Base-by-base conservation (phyloP, 1,140 invertebrate species). In the Drosophila rufa region DNA sequence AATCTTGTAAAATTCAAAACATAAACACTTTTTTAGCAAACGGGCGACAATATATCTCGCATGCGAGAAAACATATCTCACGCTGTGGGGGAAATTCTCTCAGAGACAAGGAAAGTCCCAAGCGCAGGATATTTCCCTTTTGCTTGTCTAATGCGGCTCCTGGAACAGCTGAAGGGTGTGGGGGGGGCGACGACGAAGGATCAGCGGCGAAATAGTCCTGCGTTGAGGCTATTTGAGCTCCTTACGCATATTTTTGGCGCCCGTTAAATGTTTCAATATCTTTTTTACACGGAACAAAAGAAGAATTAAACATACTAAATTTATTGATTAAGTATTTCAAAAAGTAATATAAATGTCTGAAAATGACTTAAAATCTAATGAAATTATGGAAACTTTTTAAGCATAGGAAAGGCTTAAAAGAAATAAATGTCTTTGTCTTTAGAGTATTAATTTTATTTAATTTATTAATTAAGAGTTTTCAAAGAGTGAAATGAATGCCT, bases 221-320 rank as follows among this genome's bases (percentile, higher is more conserved):
- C 17, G 51, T 42, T 27, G 62, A 45, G 40, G 51, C 17, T 61
- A 15, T 47, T 71, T 48, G 30, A 57, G 59, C 55, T 60, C 62
- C 62, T 75, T 48, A 79, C 76, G 83, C 76, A 82, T 64, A 60
- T 80, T 77, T 75, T 82, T 66, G 81, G 77, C 77, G 77, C 81
- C 73, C 73, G 73, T 67, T 66, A 80, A 70, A 67, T 64, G 45
- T 62, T 64, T 27, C 55, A n/a, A 30, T 53, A 30, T 14, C 47
- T 56, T 22, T 25, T 22, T n/a, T 38, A 12, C 47, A 62, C 48
- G 8, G 4, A n/a, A 15, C 53, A 43, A 55, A 64, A 62, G 15
- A 51, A 38, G 33, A 12, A 36, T 61, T 33, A 14, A 4, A 17
- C 58, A 46, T 73, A 57, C 9, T 36, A 4, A 22, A 15, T 47